Percentiles rank a stretch among this genome's conserved stretches.
phyloP scores from a whole-genome alignment of 2,888 invertebrate species.

The Aphodius granarius region DNA sequence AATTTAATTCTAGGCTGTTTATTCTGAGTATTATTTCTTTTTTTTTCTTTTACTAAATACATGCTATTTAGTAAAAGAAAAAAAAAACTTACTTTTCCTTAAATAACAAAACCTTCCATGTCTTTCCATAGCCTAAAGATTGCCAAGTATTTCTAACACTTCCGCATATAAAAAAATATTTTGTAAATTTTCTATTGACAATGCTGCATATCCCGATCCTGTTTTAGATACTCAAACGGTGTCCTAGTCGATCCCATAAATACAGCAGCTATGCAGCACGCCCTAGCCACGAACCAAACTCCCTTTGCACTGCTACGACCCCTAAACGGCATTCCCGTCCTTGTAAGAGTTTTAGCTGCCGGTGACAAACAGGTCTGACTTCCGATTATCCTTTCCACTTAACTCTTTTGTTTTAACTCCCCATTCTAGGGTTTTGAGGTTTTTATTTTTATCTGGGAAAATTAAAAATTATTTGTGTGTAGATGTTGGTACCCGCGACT shows the following conservation, averaged over 20 bases:
- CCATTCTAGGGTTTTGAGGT: neutral
- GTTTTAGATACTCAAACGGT: slow-evolving; percentile 54
- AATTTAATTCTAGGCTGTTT: too few species aligned
- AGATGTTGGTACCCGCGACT: slow-evolving; percentile 73
- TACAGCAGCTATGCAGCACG: slow-evolving; percentile 71
- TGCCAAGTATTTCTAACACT: neutral
- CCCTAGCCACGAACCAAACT: slow-evolving; percentile 64
- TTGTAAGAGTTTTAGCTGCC: slow-evolving; percentile 68
- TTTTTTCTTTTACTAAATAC: too few species aligned
- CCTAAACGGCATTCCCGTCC: slow-evolving; percentile 65
- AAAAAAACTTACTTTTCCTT: neutral
- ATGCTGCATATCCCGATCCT: neutral
- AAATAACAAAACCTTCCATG: neutral
- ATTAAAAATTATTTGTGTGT: too few species aligned
- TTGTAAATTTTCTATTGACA: neutral
- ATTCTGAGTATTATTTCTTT: too few species aligned
- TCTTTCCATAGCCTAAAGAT: too few species aligned
- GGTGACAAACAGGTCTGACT: slow-evolving; percentile 52
- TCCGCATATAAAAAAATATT: neutral
- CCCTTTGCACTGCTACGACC: slow-evolving; percentile 73
- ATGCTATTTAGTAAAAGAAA: neutral
- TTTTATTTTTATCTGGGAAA: too few species aligned
- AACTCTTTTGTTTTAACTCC: neutral
- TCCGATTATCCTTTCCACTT: neutral
- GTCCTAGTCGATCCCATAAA: slow-evolving; percentile 72